Base-by-base conservation (phyloP, 2,113 vertebrate species). In the Propithecus coquereli region DNA sequence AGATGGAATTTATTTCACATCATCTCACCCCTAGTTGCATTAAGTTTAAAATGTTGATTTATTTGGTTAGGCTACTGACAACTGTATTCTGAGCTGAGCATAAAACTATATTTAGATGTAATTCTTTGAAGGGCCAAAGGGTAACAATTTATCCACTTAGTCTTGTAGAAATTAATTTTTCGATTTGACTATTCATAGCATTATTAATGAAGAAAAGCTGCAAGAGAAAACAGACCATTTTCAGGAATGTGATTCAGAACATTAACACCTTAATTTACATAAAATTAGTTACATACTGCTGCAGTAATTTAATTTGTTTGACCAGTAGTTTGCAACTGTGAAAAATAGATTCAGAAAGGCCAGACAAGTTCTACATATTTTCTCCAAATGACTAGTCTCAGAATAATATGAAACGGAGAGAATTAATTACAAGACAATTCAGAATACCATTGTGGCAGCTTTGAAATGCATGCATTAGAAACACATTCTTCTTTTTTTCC, bases 211-310 rank as follows among this genome's bases (percentile, higher is more conserved):
- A 98, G 98, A 98, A 98, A 98, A 98, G 98, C 99, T 98, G 98
- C 98, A 99, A 98, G 98, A 99, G 98, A 99, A 99, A 99, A 98
- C 98, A 99, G 98, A 98, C 98, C 98, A 98, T 98, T 98, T 99
- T 98, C 99, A 98, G 98, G 98, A 99, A 99, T 98, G 96, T 7
- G 99, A 99, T 99, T 99, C 99, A 99, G 99, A 99, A 99, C 99
- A 99, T 99, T 99, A 99, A 99, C 99, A 99, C 98, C 98, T 98
- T 99, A 98, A 99, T 99, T 99, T 99, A 99, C 99, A 99, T 99
- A 99, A 99, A 99, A 99, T 99, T 99, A 99, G 99, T 99, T 99
- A 99, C 99, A 99, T 99, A 99, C 99, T 99, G 99, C 98, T 98
- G 98, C 98, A 98, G 99, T 99, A 99, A 99, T 99, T 99, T 99